A percentile compares a stretch with the other conserved stretches of the same genome.
These are phyloP conservation scores for Telenomus remus DNA, from an alignment of 1,140 invertebrate genomes.

Conservation along the genomic window DNA sequence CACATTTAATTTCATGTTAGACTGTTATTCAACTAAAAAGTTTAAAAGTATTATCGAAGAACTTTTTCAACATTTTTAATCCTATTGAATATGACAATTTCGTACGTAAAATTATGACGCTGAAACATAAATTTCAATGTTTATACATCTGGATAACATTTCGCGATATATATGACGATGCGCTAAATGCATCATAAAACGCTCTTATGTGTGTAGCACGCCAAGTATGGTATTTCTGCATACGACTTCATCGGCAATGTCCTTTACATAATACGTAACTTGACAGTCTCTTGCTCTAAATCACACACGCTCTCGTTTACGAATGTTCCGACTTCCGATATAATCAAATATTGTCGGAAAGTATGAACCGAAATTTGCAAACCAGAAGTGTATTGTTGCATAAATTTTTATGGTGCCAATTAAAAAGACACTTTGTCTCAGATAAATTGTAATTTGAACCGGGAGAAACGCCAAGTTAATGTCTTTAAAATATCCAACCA, in stretches of 20 bases:
- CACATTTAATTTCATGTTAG: too few species aligned
- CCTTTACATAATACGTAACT: conserved; percentile 66
- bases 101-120: too few species aligned
- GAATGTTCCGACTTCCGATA: conserved; percentile 62
- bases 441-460: too few species aligned
- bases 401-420: too few species aligned
- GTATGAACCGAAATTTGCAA: conserved; percentile 3
- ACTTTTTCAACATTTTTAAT: too few species aligned
- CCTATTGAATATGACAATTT: too few species aligned
- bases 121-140: conserved; percentile 51
- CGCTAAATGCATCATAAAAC: conserved; percentile 25
- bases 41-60: too few species aligned
- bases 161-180: conserved; percentile 32
- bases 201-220: conserved; percentile 44
- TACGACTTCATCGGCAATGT: conserved; percentile 63
- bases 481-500: too few species aligned
- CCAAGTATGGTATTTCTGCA: conserved; percentile 65
- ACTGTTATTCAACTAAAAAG: too few species aligned
- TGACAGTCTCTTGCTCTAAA: conserved; percentile 54
- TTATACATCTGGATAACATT: conserved; percentile 46
- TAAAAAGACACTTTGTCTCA: too few species aligned
- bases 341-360: conserved; percentile 48
- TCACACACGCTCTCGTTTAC: conserved; percentile 42
- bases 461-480: too few species aligned
- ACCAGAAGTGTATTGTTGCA: background rate